Evolutionary conservation across 92 coral and sea anemone genomes (phyloP), one percentile per base, ranked within the genome.

Genomic region (Porites cylindrica): DNA sequence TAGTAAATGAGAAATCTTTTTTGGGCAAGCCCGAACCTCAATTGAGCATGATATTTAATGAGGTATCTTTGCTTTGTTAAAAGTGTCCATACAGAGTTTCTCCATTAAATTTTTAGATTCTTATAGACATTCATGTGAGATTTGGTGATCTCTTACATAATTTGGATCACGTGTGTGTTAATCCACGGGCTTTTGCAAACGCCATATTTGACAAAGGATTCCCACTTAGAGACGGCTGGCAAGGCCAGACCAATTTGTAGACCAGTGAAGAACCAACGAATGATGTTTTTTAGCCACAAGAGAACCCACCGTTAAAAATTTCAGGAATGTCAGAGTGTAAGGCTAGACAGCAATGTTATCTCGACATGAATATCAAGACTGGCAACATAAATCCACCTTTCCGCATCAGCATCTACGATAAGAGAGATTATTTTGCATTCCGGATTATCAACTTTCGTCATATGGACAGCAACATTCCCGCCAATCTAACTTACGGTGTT

Each of bases 61-160:
- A 82, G 87, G 70, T 58, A 59, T 52, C 24, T 53, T 26, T 26
- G 65, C 76, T 68, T 53, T 63, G 26, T 53, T 66, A 54, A n/a
- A 56, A 53, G 65, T 21, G 60, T 32, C 26, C 16, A 66, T 18
- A 66, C 18, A 51, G 52, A 69, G 43, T 24, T 69, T 68, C 70
- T 29, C 32, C 68, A 82, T 82, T 29, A 69, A 69, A 67, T 67
- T 70, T 84, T 73, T 84, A 84, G 88, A 72, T 84, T 53, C 71
- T 73, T 84, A 52, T 60, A 59, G 80, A 84, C 65, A 84, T 84
- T 62, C 53, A 84, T 47, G 51, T 61, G 70, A 72, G 88, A 7
- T 84, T 73, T 76, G 73, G 74, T 61, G 8, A 73, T 51, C 80
- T 84, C 23, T 16, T 84, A 14, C 29, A 84, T 32, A 17, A 84